A percentile compares a stretch with the other conserved stretches of the same genome.
phyloP scores from a whole-genome alignment of 2,113 vertebrate genomes.

The Heteronetta atricapilla region DNA sequence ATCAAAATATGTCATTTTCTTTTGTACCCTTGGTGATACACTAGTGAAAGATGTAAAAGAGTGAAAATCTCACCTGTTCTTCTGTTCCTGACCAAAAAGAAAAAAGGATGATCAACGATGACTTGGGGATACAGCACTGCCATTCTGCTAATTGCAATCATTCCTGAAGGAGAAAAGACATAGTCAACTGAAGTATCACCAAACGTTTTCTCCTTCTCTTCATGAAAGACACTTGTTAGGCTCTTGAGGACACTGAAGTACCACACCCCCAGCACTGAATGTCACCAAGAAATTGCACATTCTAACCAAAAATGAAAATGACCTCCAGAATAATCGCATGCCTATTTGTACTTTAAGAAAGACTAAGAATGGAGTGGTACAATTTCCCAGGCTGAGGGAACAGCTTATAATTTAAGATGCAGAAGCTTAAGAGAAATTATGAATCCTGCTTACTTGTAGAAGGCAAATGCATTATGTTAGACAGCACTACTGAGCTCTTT shows the following conservation, averaged over 20 bases:
- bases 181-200: not conserved
- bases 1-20: not conserved
- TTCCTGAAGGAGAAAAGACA: constrained; percentile 77
- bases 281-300: not conserved
- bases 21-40: not conserved
- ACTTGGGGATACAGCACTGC: constrained; percentile 95
- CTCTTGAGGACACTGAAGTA: not conserved
- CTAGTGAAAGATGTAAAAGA: not conserved
- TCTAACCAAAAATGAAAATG: not conserved
- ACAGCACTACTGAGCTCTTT: not conserved
- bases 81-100: constrained; percentile 92
- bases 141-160: constrained; percentile 94
- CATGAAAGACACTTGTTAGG: not conserved
- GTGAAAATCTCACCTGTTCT: constrained; percentile 83
- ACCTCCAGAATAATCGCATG: not conserved
- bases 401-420: not conserved
- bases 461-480: not conserved
- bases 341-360: not conserved
- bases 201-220: not conserved
- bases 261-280: not conserved
- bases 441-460: not conserved
- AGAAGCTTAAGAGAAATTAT: not conserved
- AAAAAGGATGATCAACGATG: constrained; percentile 97
- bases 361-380: constrained; percentile 21
- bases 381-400: constrained; percentile 17